These are phyloP conservation scores for Cosmopolites sordidus DNA, from an alignment of 2,888 invertebrate genomes.

Conservation along the genomic window DNA sequence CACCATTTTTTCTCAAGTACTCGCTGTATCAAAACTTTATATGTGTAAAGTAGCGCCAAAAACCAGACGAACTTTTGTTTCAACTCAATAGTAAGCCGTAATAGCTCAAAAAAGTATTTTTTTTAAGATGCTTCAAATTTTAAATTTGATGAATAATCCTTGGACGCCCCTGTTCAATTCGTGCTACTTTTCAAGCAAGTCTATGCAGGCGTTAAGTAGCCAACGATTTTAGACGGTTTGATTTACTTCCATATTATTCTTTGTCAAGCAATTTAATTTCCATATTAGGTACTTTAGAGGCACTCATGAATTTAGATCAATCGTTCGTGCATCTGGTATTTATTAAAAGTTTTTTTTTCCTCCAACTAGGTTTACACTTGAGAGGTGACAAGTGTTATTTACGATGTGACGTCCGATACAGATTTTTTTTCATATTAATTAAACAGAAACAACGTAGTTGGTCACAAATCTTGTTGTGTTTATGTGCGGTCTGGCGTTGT, in stretches of 20 bases:
- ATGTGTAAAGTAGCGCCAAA: too few relatives aligned
- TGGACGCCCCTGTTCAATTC: too few relatives aligned
- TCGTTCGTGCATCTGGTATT: slow-evolving; percentile 22
- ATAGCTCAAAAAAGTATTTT: too few relatives aligned
- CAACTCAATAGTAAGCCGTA: too few relatives aligned
- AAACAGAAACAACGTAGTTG: background rate
- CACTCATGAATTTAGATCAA: slow-evolving; percentile 18
- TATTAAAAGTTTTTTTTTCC: slow-evolving; percentile 15
- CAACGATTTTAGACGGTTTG: slow-evolving; percentile 8
- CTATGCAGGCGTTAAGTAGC: slow-evolving; percentile 5
- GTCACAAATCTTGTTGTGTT: too few relatives aligned
- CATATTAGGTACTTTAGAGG: slow-evolving; percentile 20
- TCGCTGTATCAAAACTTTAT: too few relatives aligned
- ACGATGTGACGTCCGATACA: background rate
- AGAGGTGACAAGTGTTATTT: slow-evolving; percentile 27
- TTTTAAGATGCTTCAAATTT: too few relatives aligned
- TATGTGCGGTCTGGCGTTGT: too few relatives aligned
- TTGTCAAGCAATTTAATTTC: slow-evolving; percentile 16
- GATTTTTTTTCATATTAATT: background rate
- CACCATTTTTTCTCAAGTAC: too few relatives aligned
- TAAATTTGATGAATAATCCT: too few relatives aligned
- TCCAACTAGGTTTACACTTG: slow-evolving; percentile 17
- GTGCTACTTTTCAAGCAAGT: background rate
- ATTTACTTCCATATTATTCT: slow-evolving; percentile 9
- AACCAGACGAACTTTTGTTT: too few relatives aligned